Base-by-base conservation (phyloP, 2,797 vertebrate genomes). In the Anguilla anguilla region DNA sequence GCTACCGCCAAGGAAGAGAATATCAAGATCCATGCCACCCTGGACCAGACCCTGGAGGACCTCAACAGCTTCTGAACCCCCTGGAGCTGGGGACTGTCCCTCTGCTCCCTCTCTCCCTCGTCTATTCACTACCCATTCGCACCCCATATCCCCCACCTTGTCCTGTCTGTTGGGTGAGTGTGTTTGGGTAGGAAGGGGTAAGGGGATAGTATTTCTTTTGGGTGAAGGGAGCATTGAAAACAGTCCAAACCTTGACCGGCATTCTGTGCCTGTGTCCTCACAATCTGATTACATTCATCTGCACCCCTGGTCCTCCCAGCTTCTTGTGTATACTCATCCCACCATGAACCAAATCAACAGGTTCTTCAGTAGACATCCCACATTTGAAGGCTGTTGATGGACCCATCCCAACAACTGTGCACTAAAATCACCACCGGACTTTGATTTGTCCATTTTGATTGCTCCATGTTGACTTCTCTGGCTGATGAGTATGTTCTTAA, bases 31-130 rank as follows among this genome's bases (percentile, higher is more conserved):
- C 97, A 98, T 90, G 95, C 97, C 89, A 97, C 97, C 22, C 95
- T 99, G 94, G 97, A 98, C 89, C 97, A 97, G 95, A 99, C 98
- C 39, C 95, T 99, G 94, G 93, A 97, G 92, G 98, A 98, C 89
- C 96, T 99, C 89, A 98, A 97, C 96, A 97, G 97, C 94, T 97
- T 97, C 95, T 99, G 95, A 97, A 87, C 64, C 31, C 9, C 1
- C 86, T 31, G 28, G 46, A 69, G 85, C 72, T 85, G 83, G 46
- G 43, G 74, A 43, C 39, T 84, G 82, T 0, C 39, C 7, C 55
- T 86, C 51, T 87, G 89, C 88, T 55, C 81, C 84, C 88, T 72
- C 87, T 46, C 87, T 89, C 88, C 59, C 83, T 85, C 87, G 43
- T 46, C 79, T 51, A 22, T 46, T 82, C 46, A 2, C 83, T 31